Evolutionary conservation across 2,113 vertebrate species (phyloP), one percentile per base, ranked within the genome.

Genomic region (Colossoma macropomum): DNA sequence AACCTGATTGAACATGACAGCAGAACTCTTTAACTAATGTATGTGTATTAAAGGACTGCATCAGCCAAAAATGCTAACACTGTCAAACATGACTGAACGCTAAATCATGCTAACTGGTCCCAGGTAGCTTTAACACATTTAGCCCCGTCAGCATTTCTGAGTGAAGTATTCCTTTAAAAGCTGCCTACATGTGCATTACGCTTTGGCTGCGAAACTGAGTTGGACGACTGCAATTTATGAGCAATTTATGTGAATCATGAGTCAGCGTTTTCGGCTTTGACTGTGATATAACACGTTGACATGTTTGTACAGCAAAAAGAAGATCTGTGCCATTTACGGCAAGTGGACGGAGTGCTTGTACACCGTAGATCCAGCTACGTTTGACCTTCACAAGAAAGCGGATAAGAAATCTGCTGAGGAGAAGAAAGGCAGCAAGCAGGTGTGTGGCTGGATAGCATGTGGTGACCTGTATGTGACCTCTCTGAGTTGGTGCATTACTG

Each of bases 311-410:
- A 99, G 98, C 92, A 99, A 99, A 91, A 98, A 95, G 94, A 99
- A 97, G 85, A 91, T 98, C 2, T 97, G 96, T 86, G 95, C 96
- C 0, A 94, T 99, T 27, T 99, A 99, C 19, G 98, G 98, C 75
- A 99, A 99, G 87, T 99, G 98, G 98, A 99, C 98, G 0, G 98
- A 99, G 86, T 98, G 97, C 84, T 90, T 99, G 27, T 99, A 97
- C 90, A 95, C 95, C 0, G 94, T 97, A 15, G 96, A 98, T 87
- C 90, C 95, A 0, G 91, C 92, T 30, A 88, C 92, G 0, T 99
- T 96, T 0, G 98, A 99, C 0, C 91, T 96, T 83, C 95, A 96
- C 93, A 98, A 96, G 89, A 99, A 98, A 87, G 93, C 93, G 0
- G 97, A 99, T 89, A 96, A 95, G 92, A 99, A 96, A 89, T 96